phyloP scores from a whole-genome alignment of 2,113 vertebrate genomes.

The Zosterops hypoxanthus region DNA sequence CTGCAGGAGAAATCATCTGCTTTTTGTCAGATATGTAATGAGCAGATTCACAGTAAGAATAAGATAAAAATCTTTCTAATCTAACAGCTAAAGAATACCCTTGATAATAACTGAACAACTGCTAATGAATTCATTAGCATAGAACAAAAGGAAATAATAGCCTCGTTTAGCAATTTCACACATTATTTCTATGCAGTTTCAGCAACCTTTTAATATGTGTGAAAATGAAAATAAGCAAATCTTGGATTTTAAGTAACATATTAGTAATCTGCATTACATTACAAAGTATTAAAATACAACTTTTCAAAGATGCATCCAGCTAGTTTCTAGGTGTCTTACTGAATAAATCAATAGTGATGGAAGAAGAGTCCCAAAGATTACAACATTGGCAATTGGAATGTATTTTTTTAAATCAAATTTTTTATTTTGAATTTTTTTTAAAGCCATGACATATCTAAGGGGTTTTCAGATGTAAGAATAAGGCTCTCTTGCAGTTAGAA shows the following conservation, averaged over 20 bases:
- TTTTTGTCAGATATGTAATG: background rate
- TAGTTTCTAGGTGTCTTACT: background rate
- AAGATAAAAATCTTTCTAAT: conserved; percentile 46
- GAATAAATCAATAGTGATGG: background rate
- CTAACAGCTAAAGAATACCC: conserved; percentile 9
- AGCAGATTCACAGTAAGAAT: background rate
- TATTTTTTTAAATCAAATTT: background rate
- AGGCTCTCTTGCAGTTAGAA: background rate
- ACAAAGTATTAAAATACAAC: background rate
- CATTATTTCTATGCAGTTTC: background rate
- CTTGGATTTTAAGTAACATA: background rate
- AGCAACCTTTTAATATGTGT: background rate
- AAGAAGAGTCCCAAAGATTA: background rate
- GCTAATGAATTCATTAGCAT: conserved; percentile 48
- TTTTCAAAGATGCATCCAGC: background rate
- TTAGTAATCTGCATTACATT: background rate
- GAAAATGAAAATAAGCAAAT: background rate
- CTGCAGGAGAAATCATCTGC: background rate
- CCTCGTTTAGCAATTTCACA: conserved; percentile 32
- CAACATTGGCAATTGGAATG: background rate
- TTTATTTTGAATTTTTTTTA: background rate
- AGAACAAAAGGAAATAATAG: conserved; percentile 39
- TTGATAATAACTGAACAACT: conserved; percentile 20
- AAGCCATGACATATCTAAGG: background rate
- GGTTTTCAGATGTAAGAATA: background rate